Conservation (phyloP, 2,888 invertebrate genomes). For the Thymelicus acteon region DNA sequence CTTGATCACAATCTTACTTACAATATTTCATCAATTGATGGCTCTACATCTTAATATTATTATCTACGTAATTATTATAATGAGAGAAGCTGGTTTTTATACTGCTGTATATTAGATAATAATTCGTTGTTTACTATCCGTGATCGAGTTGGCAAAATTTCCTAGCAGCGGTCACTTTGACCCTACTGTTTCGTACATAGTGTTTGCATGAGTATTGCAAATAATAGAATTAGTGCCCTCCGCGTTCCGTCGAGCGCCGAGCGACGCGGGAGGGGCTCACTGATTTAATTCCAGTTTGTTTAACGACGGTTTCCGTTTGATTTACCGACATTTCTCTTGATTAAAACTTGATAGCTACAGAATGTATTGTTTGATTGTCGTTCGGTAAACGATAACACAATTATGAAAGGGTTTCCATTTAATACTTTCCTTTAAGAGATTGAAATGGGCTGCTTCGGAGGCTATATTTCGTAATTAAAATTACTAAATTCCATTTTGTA, state of each 20-base stretch:
- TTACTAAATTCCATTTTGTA: not conserved
- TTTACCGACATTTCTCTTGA: slow-evolving; percentile 43
- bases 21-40: too few species aligned
- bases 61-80: too few species aligned
- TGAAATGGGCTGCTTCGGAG: not conserved
- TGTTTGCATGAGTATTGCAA: slow-evolving; percentile 50
- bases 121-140: too few species aligned
- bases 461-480: not conserved
- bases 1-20: too few species aligned
- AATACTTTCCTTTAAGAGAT: slow-evolving; percentile 10
- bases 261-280: slow-evolving; percentile 47
- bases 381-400: slow-evolving; percentile 17
- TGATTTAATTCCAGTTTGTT: slow-evolving; percentile 65
- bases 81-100: too few species aligned
- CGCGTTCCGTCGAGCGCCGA: slow-evolving; percentile 29
- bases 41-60: too few species aligned
- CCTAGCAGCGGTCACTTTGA: not conserved
- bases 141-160: not conserved
- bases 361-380: slow-evolving; percentile 24
- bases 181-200: not conserved
- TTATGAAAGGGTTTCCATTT: slow-evolving; percentile 23
- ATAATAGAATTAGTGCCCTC: slow-evolving; percentile 63
- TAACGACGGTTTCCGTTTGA: slow-evolving; percentile 38
- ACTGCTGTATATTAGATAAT: too few species aligned
- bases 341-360: slow-evolving; percentile 44